A percentile compares a stretch with the other conserved stretches of the same genome.
Conservation (phyloP, 1,140 invertebrate genomes). For the Ooceraea biroi region DNA sequence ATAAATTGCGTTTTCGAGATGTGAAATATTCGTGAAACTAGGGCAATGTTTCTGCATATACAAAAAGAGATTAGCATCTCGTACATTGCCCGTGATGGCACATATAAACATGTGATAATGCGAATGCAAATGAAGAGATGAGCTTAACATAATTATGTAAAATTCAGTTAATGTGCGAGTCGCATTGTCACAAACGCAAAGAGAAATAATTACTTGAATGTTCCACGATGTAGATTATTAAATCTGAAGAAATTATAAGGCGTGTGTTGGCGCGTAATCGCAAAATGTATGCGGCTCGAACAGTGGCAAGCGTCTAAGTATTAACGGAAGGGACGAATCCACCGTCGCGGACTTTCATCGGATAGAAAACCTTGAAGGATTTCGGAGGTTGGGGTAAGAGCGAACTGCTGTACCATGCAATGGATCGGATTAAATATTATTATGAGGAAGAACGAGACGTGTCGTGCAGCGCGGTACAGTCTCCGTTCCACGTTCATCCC, state of each 20-base stretch:
- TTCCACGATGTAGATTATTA: neutral
- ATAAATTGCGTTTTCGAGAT: neutral
- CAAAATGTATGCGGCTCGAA: slow-evolving; percentile 30
- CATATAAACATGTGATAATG: neutral
- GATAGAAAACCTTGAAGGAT: slow-evolving; percentile 78
- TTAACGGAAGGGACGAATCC: slow-evolving; percentile 63
- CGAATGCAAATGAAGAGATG: neutral
- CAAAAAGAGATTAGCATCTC: neutral
- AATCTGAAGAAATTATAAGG: neutral
- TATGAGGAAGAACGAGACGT: slow-evolving; percentile 82
- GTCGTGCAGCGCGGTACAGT: slow-evolving; percentile 73
- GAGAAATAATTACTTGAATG: neutral
- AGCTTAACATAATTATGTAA: slow-evolving; percentile 13
- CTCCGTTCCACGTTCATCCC: slow-evolving; percentile 65
- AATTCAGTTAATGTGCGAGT: neutral
- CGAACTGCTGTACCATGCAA: slow-evolving; percentile 84
- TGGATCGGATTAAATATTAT: slow-evolving; percentile 85
- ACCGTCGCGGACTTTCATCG: slow-evolving; percentile 47
- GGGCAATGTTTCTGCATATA: neutral
- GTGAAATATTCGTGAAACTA: neutral
- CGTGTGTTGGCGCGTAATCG: neutral
- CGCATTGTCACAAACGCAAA: neutral
- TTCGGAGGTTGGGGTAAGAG: slow-evolving; percentile 80
- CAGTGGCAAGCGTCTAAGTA: slow-evolving; percentile 36
- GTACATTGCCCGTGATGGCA: neutral